phyloP scores from a whole-genome alignment of 2,113 vertebrate genomes.

The Stomatorhinus ivindoensis region DNA sequence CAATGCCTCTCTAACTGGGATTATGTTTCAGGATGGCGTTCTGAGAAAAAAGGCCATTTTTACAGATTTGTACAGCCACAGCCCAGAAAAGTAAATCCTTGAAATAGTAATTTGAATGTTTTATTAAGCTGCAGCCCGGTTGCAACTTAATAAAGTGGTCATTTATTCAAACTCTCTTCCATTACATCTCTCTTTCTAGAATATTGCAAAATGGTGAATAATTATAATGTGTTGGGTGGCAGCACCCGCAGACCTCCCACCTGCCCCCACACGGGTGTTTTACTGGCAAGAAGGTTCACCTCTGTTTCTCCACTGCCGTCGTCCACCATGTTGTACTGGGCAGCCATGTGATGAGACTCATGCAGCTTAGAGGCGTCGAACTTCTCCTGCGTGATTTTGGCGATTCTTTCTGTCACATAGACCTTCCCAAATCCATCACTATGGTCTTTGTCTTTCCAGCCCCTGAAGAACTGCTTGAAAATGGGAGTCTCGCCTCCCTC shows the following conservation, averaged over 20 bases:
- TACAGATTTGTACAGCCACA: background rate
- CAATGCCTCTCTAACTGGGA: background rate
- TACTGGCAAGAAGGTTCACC: conserved; percentile 47
- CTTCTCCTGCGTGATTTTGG: conserved; percentile 68
- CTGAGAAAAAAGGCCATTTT: background rate
- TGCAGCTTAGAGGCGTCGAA: conserved; percentile 85
- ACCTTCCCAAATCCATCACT: conserved; percentile 78
- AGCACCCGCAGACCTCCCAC: background rate
- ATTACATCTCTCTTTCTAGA: background rate
- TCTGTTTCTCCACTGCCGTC: conserved; percentile 73
- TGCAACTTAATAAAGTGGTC: background rate
- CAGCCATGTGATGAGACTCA: conserved; percentile 74
- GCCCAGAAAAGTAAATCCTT: background rate
- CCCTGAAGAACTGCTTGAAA: conserved; percentile 84
- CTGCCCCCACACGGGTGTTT: background rate
- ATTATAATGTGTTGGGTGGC: background rate
- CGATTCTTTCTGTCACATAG: conserved; percentile 74
- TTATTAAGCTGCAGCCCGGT: background rate
- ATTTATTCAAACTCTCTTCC: background rate
- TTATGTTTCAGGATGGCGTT: background rate
- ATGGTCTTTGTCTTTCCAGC: conserved; percentile 78
- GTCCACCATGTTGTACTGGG: conserved; percentile 84
- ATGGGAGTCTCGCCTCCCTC: conserved; percentile 83
- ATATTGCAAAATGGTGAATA: background rate
- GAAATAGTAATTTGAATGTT: background rate